phyloP scores from a whole-genome alignment of 2,888 invertebrate genomes.

The Dynastes maya region DNA sequence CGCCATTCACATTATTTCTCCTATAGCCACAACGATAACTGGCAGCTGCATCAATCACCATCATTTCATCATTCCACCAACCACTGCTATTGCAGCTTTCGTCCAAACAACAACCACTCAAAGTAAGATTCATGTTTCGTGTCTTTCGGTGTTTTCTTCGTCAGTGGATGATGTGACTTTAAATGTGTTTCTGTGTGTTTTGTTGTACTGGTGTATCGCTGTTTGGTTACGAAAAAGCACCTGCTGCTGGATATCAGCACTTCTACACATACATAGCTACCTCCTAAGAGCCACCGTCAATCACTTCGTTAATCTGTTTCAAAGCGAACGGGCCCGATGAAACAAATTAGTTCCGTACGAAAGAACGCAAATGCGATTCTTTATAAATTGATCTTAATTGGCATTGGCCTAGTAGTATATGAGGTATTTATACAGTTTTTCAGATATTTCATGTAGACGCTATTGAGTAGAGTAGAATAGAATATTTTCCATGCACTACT shows the following conservation, averaged over 20 bases:
- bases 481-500: neutral
- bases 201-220: constrained; percentile 31
- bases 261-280: constrained; percentile 20
- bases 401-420: constrained; percentile 35
- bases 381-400: constrained; percentile 45
- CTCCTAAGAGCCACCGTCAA: constrained; percentile 39
- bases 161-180: constrained; percentile 39
- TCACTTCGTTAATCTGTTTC: constrained; percentile 43
- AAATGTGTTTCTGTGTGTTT: constrained; percentile 31
- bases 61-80: constrained; percentile 16
- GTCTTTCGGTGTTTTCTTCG: constrained; percentile 37
- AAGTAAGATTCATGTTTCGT: constrained; percentile 44
- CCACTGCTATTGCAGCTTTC: constrained; percentile 8
- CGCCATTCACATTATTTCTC: neutral
- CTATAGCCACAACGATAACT: neutral
- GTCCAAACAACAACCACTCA: constrained; percentile 30
- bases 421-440: constrained; percentile 45
- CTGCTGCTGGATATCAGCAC: constrained; percentile 30
- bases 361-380: constrained; percentile 49
- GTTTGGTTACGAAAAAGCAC: constrained; percentile 32
- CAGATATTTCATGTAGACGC: constrained; percentile 25
- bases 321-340: constrained; percentile 43
- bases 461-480: constrained; percentile 22
- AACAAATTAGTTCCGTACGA: constrained; percentile 46
- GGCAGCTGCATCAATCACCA: constrained; percentile 19